These are phyloP conservation scores for Smittia sp. DNA, from an alignment of 2,888 invertebrate species.

Conservation along the genomic window DNA sequence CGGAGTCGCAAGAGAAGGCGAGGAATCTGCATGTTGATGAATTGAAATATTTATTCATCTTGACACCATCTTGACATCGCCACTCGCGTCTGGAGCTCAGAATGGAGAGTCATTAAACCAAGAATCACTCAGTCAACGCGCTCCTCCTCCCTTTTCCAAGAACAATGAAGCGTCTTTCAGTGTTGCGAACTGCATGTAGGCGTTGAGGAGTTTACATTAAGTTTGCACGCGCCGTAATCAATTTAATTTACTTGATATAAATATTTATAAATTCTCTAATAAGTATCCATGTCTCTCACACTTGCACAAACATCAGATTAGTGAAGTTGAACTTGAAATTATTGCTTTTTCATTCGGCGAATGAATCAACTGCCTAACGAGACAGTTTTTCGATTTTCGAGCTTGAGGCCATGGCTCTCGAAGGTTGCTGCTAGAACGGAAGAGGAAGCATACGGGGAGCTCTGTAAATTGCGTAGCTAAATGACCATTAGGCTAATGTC, in stretches of 20 bases:
- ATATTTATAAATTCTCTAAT: slow-evolving; percentile 14
- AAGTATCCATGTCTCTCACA: not conserved
- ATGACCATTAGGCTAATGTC: too few relatives aligned
- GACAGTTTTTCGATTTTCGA: not conserved
- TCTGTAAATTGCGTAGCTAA: too few relatives aligned
- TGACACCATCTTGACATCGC: not conserved
- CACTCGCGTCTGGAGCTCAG: not conserved
- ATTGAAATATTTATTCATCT: slow-evolving; percentile 7
- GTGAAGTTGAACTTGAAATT: not conserved
- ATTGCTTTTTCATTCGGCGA: not conserved
- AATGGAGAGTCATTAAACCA: not conserved
- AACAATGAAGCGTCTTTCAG: not conserved
- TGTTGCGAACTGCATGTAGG: not conserved
- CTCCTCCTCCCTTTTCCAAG: not conserved
- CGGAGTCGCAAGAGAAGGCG: not conserved
- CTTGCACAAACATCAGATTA: not conserved
- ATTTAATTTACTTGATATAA: not conserved
- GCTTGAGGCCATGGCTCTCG: not conserved
- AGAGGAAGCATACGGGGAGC: too few relatives aligned
- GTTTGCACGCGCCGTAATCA: not conserved
- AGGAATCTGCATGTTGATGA: slow-evolving; percentile 4
- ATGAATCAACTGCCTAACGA: not conserved
- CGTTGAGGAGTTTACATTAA: not conserved
- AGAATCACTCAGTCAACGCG: not conserved
- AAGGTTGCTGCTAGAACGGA: not conserved